phyloP scores from a whole-genome alignment of 2,113 vertebrate species.

The Furnarius figulus region DNA sequence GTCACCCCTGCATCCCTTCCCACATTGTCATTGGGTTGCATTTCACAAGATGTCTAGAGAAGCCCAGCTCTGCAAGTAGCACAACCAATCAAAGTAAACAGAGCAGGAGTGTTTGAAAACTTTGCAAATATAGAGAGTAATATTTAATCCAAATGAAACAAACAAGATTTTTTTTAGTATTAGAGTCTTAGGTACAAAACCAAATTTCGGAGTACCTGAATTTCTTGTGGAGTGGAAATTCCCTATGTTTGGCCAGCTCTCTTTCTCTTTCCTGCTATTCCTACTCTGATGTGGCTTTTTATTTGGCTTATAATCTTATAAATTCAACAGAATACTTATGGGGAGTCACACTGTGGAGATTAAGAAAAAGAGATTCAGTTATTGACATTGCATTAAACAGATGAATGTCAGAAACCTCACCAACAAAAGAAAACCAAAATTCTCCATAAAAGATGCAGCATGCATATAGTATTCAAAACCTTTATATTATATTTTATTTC shows the following conservation, averaged over 20 bases:
- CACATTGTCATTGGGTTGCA: fast-evolving
- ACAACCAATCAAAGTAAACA: background rate
- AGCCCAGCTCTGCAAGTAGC: background rate
- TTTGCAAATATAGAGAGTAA: background rate
- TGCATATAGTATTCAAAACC: background rate
- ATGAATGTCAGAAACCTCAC: background rate
- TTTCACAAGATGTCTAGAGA: background rate
- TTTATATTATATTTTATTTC: background rate
- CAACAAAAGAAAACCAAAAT: background rate
- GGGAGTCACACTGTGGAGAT: background rate
- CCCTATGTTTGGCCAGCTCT: background rate
- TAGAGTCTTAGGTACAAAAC: background rate
- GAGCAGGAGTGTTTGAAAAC: background rate
- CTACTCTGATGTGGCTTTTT: background rate
- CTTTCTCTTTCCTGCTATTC: background rate
- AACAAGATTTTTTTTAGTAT: background rate
- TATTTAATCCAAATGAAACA: background rate
- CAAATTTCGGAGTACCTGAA: background rate
- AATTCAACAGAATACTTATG: background rate
- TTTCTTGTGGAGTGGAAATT: background rate
- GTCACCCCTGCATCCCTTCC: fast-evolving
- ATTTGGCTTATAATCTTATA: background rate
- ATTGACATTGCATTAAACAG: background rate
- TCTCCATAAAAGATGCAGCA: background rate
- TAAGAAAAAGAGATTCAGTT: background rate